Conservation (phyloP, 2,888 invertebrate genomes). For the Mythimna impura region DNA sequence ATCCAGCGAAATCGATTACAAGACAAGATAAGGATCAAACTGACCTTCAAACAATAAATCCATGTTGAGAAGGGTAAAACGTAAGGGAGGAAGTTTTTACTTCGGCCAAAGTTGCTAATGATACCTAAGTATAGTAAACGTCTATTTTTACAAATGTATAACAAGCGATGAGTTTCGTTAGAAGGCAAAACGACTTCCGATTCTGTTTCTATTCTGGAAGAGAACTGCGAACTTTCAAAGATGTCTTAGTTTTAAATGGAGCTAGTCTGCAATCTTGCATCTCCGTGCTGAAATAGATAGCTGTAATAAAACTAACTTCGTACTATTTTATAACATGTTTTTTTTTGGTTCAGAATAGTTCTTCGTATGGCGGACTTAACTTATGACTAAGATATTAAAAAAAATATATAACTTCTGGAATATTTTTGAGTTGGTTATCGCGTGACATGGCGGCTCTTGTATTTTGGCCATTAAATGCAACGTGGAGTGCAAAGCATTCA, state of each 20-base stretch:
- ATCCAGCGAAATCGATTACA: slow-evolving; percentile 65
- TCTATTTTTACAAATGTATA: slow-evolving; percentile 60
- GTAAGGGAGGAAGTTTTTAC: slow-evolving; percentile 66
- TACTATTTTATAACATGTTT: slow-evolving; percentile 31
- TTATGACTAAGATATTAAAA: slow-evolving; percentile 13
- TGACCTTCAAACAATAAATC: slow-evolving; percentile 71
- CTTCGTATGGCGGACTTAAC: slow-evolving; percentile 5
- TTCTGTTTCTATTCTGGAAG: slow-evolving; percentile 52
- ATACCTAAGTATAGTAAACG: slow-evolving; percentile 63
- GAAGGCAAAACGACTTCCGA: slow-evolving; percentile 44
- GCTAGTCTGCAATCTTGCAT: slow-evolving; percentile 43
- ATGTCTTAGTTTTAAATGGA: slow-evolving; percentile 54
- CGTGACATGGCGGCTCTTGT: background rate
- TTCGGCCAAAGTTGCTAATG: slow-evolving; percentile 63
- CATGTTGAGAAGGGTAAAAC: slow-evolving; percentile 69
- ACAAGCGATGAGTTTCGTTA: slow-evolving; percentile 32
- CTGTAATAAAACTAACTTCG: slow-evolving; percentile 54
- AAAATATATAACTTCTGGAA: background rate
- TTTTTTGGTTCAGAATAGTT: slow-evolving; percentile 22
- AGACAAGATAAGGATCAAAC: slow-evolving; percentile 66
- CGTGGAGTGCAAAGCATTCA: slow-evolving; percentile 41
- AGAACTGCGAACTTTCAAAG: slow-evolving; percentile 42
- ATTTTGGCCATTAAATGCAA: slow-evolving; percentile 48
- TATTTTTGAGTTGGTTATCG: slow-evolving; percentile 33
- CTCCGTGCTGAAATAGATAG: slow-evolving; percentile 49